Evolutionary conservation across 2,888 invertebrate species (phyloP).

Genomic region (Crioceris asparagi): DNA sequence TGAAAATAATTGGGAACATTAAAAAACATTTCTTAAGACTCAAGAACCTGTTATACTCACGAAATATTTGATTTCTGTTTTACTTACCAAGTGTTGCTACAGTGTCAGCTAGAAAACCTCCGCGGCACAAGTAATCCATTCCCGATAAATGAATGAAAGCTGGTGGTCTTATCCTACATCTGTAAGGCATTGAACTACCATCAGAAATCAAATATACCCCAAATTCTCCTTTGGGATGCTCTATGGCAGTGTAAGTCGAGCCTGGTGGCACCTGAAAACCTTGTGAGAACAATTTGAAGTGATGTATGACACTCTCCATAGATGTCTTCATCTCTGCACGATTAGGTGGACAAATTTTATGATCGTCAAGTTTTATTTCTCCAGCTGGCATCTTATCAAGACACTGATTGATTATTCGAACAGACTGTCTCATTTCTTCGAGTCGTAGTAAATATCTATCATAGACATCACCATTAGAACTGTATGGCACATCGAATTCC

Average conservation of each 20-base stretch:
- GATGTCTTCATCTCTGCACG: constrained; percentile 75
- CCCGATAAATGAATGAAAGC: constrained; percentile 53
- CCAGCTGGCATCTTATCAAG: constrained; percentile 75
- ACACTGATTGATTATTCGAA: constrained; percentile 69
- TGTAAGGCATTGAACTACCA: constrained; percentile 63
- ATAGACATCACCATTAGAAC: constrained; percentile 73
- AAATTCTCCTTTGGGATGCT: constrained; percentile 80
- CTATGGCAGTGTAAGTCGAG: constrained; percentile 64
- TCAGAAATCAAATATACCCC: constrained; percentile 81
- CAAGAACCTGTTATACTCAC: not conserved
- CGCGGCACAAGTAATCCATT: constrained; percentile 45
- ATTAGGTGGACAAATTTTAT: constrained; percentile 63
- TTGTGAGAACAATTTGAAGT: constrained; percentile 66
- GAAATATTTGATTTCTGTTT: not conserved
- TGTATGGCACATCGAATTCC: constrained; percentile 77
- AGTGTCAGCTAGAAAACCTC: constrained; percentile 56
- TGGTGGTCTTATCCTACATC: constrained; percentile 36
- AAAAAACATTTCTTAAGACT: not conserved
- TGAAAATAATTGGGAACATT: constrained; percentile 7
- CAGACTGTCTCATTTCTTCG: constrained; percentile 66
- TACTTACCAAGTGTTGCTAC: constrained; percentile 60
- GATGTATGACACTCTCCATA: constrained; percentile 17
- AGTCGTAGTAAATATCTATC: constrained; percentile 57
- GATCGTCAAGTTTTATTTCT: constrained; percentile 68
- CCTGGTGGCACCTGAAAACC: constrained; percentile 81